A percentile compares a stretch with the other conserved stretches of the same genome.
Evolutionary conservation across 1,140 invertebrate species (phyloP).

Genomic region (Chymomyza costata): DNA sequence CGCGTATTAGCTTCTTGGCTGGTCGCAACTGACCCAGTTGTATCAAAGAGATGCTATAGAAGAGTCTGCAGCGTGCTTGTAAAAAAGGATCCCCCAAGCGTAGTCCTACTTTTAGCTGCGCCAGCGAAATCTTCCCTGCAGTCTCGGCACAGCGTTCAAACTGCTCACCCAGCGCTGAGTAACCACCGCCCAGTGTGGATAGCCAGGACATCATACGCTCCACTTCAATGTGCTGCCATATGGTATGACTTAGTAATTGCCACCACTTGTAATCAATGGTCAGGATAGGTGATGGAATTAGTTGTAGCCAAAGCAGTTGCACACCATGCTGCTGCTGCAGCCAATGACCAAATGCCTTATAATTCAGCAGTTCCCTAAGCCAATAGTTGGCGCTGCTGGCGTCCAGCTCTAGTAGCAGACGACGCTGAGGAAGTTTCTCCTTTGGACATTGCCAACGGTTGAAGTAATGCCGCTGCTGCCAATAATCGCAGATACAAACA

Average conservation of each 20-base stretch:
- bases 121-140: slow-evolving; percentile 88
- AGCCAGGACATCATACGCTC: slow-evolving; percentile 93
- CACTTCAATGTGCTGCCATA: slow-evolving; percentile 78
- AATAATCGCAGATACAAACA: slow-evolving; percentile 35
- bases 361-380: slow-evolving; percentile 24
- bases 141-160: slow-evolving; percentile 85
- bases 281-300: slow-evolving; percentile 77
- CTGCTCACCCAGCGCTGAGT: slow-evolving; percentile 92
- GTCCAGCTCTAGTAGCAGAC: slow-evolving; percentile 24
- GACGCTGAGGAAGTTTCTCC: neutral
- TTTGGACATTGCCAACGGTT: slow-evolving; percentile 1
- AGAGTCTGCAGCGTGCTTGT: slow-evolving; percentile 86
- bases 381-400: slow-evolving; percentile 32
- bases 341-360: neutral
- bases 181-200: slow-evolving; percentile 94
- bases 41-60: slow-evolving; percentile 87
- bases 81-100: slow-evolving; percentile 86
- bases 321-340: slow-evolving; percentile 4
- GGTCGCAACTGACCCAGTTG: slow-evolving; percentile 82
- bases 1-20: slow-evolving; percentile 81
- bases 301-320: slow-evolving; percentile 30
- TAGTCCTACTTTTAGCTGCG: slow-evolving; percentile 86
- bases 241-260: slow-evolving; percentile 70
- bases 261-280: slow-evolving; percentile 79
- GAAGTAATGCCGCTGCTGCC: slow-evolving; percentile 10